A percentile compares a stretch with the other conserved stretches of the same genome.
phyloP scores from a whole-genome alignment of 2,888 invertebrate genomes.

The Heteromyza rotundicornis region DNA sequence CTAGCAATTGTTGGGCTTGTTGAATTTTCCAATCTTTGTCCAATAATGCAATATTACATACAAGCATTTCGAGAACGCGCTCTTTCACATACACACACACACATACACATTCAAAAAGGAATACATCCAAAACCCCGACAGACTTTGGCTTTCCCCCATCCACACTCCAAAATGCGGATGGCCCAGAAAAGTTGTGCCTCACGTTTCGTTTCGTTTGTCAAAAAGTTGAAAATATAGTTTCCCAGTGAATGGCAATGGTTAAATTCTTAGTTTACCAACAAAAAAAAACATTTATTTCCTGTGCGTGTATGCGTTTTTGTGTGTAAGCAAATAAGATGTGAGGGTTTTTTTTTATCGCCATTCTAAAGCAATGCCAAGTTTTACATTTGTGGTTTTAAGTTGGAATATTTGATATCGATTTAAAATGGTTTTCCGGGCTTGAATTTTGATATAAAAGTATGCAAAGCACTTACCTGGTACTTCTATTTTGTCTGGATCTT shows the following conservation, averaged over 20 bases:
- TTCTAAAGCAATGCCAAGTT: too few relatives aligned
- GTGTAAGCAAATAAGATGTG: too few relatives aligned
- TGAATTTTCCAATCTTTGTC: conserved; percentile 9
- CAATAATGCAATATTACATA: conserved; percentile 11
- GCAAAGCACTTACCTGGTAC: conserved; percentile 78
- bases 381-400: too few relatives aligned
- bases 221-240: conserved; percentile 11
- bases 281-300: too few relatives aligned
- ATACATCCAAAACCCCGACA: background rate
- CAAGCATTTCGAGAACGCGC: conserved; percentile 3
- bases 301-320: too few relatives aligned
- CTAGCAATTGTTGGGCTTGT: background rate
- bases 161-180: background rate
- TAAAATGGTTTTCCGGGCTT: background rate
- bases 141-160: background rate
- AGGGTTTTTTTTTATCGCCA: too few relatives aligned
- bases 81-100: background rate
- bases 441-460: too few relatives aligned
- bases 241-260: too few relatives aligned
- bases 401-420: background rate
- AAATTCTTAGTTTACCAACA: too few relatives aligned
- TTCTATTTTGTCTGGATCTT: conserved; percentile 90
- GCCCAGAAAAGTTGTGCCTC: background rate
- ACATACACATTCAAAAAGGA: background rate
- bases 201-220: conserved; percentile 15